Conservation (phyloP, 2,113 vertebrate genomes). For the Brienomyrus longianalis region DNA sequence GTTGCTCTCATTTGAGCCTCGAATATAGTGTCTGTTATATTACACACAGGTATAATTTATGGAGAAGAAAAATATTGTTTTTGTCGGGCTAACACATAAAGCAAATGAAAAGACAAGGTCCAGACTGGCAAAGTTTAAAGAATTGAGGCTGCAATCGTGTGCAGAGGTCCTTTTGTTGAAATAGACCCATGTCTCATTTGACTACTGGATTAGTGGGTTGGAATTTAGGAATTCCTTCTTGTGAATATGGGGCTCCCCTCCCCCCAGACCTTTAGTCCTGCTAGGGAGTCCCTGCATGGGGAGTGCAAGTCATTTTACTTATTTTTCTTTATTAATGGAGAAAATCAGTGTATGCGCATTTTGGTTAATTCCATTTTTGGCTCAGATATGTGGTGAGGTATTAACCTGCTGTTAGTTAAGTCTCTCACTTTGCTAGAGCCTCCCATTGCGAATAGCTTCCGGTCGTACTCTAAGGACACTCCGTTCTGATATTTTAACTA, state of each 20-base stretch:
- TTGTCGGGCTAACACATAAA: not conserved
- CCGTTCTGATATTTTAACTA: not conserved
- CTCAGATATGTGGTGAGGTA: not conserved
- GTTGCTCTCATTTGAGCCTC: not conserved
- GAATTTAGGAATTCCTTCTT: constrained; percentile 11
- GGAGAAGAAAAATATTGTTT: not conserved
- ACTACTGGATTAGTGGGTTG: not conserved
- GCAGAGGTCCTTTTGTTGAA: not conserved
- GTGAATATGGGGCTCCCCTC: not conserved
- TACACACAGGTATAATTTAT: not conserved
- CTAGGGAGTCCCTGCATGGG: not conserved
- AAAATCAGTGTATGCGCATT: not conserved
- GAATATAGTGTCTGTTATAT: not conserved
- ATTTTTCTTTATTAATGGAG: not conserved
- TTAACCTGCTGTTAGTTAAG: not conserved
- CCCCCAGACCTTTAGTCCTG: not conserved
- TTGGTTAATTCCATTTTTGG: not conserved
- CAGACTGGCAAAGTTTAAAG: not conserved
- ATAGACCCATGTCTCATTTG: not conserved
- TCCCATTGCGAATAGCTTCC: not conserved
- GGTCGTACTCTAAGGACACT: not conserved
- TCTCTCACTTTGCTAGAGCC: not conserved
- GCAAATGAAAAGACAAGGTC: not conserved
- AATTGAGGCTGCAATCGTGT: not conserved
- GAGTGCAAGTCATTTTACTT: not conserved